A percentile compares a stretch with the other conserved stretches of the same genome.
phyloP scores from a whole-genome alignment of 2,888 invertebrate species.

The Unio pictorum region DNA sequence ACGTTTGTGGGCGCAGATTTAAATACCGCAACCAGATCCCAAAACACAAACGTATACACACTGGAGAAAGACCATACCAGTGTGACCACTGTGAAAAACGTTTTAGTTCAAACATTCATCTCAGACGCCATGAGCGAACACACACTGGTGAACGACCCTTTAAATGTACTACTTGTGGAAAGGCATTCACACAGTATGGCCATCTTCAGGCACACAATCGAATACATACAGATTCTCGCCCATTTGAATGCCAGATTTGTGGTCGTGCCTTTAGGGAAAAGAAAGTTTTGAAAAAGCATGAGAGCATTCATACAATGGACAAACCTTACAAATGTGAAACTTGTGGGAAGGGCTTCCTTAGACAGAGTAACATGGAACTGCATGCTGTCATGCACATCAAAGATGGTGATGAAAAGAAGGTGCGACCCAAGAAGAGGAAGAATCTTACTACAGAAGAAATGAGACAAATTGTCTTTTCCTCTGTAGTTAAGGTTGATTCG shows the following conservation, averaged over 20 bases:
- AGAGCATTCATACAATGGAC: conserved; percentile 28
- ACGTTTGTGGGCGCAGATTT: conserved; percentile 33
- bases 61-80: conserved; percentile 28
- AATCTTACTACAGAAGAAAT: conserved; percentile 25
- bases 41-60: conserved; percentile 27
- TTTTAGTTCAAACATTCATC: conserved; percentile 32
- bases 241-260: conserved; percentile 25
- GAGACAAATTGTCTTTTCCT: conserved; percentile 27
- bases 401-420: conserved; percentile 10
- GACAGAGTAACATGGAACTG: conserved; percentile 33
- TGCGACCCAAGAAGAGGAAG: conserved; percentile 22
- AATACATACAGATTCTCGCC: conserved; percentile 31
- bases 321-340: conserved; percentile 27
- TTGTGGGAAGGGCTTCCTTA: conserved; percentile 31
- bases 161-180: conserved; percentile 22
- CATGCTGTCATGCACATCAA: conserved; percentile 40
- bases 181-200: conserved; percentile 36
- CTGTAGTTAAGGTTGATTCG: conserved; percentile 28
- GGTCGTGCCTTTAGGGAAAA: conserved; percentile 31
- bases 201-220: conserved; percentile 34
- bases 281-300: conserved; percentile 34
- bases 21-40: conserved; percentile 37
- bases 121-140: conserved; percentile 25
- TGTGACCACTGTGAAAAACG: conserved; percentile 22
- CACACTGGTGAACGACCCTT: conserved; percentile 35